These are phyloP conservation scores for Noctua pronuba DNA, from an alignment of 2,888 invertebrate species.

Conservation along the genomic window DNA sequence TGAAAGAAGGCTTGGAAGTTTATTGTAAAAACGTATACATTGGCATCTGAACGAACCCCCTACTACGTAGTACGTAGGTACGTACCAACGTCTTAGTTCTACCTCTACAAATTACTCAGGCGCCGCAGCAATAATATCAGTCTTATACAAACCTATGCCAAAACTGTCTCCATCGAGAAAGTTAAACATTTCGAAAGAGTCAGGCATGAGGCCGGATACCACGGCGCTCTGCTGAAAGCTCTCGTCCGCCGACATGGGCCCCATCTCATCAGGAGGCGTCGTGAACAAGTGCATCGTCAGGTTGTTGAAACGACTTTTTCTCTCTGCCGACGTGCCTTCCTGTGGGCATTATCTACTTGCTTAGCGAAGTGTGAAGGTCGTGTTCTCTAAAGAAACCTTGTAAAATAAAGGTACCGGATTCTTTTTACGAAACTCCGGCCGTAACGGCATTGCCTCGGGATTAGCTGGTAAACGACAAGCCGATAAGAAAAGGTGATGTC, in stretches of 20 bases:
- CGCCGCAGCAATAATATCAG: background rate
- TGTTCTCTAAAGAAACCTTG: background rate
- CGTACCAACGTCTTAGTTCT: too few relatives aligned
- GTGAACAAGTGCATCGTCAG: slow-evolving; percentile 78
- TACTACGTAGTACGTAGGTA: too few relatives aligned
- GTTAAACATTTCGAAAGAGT: slow-evolving; percentile 88
- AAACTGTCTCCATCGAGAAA: slow-evolving; percentile 88
- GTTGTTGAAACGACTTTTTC: slow-evolving; percentile 44
- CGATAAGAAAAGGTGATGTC: background rate
- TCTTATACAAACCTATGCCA: slow-evolving; percentile 81
- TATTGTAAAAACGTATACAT: too few relatives aligned
- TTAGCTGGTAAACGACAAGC: background rate
- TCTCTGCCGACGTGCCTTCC: background rate
- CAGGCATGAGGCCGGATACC: slow-evolving; percentile 87
- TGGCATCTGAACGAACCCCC: too few relatives aligned
- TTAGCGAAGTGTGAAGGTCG: background rate
- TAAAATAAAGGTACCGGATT: background rate
- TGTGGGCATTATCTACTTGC: slow-evolving; percentile 1
- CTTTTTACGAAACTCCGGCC: background rate
- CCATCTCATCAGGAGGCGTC: slow-evolving; percentile 81
- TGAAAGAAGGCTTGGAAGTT: too few relatives aligned
- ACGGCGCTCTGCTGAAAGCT: slow-evolving; percentile 79
- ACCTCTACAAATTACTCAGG: too few relatives aligned
- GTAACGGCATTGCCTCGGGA: background rate
- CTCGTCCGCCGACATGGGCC: slow-evolving; percentile 83